Conservation (phyloP, 2,797 vertebrate genomes). For the Enteromius afrohamiltoni region DNA sequence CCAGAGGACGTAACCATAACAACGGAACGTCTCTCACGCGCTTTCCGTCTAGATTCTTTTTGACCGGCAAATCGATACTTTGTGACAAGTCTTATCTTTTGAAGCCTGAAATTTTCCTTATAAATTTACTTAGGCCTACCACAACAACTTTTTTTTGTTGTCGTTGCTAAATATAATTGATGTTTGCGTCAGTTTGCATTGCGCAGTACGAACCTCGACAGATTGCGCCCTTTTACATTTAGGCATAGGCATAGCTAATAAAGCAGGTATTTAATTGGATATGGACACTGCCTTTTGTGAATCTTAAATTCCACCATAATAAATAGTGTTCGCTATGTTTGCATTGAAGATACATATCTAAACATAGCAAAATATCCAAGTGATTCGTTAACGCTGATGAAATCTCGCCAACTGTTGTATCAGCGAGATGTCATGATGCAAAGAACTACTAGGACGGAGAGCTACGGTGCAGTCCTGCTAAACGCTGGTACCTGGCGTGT, state of each 20-base stretch:
- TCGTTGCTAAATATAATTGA: neutral
- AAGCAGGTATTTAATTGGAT: too few species aligned
- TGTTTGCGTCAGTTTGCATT: neutral
- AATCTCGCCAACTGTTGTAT: constrained; percentile 30
- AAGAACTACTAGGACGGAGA: neutral
- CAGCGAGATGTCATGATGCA: neutral
- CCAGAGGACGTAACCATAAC: constrained; percentile 10
- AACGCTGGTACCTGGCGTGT: constrained; percentile 78
- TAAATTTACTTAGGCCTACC: neutral
- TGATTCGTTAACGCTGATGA: constrained; percentile 19
- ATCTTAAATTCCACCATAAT: neutral
- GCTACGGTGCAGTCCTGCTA: neutral
- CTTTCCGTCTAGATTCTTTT: neutral
- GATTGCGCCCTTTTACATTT: neutral
- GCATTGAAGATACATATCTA: neutral
- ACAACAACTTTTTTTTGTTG: neutral
- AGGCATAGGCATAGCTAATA: neutral
- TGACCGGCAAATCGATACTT: neutral
- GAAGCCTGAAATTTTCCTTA: too few species aligned
- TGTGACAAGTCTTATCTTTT: neutral
- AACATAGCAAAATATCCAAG: neutral
- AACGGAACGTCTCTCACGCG: constrained; percentile 30
- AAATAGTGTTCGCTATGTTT: neutral
- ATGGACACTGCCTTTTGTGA: neutral
- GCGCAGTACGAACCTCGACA: neutral